These are phyloP conservation scores for Labroides dimidiatus DNA, from an alignment of 2,797 vertebrate species.

Conservation along the genomic window DNA sequence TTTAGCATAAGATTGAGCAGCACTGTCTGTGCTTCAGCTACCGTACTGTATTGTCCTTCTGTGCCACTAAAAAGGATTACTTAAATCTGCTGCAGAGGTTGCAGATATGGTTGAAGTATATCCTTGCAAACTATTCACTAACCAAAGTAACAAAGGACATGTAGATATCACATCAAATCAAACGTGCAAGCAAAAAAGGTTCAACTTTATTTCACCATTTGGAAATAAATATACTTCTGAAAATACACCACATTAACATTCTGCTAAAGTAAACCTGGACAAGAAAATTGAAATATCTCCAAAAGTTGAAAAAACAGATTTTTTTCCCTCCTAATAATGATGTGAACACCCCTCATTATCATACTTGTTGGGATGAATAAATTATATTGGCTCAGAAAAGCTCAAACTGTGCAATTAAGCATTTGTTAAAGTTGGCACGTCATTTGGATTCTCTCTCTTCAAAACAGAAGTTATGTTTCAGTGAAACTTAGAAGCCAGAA, in stretches of 20 bases:
- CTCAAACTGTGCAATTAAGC: background rate
- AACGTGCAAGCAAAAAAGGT: constrained; percentile 14
- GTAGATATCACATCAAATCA: constrained; percentile 52
- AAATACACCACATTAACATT: background rate
- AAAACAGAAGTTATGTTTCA: background rate
- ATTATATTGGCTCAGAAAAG: constrained; percentile 7
- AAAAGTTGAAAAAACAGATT: background rate
- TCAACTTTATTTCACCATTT: background rate
- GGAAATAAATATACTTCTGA: background rate
- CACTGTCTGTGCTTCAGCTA: background rate
- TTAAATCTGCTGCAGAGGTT: background rate
- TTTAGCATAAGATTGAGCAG: background rate
- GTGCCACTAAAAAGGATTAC: no score
- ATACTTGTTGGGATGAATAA: constrained; percentile 7
- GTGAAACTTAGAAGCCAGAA: background rate
- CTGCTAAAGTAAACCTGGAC: background rate
- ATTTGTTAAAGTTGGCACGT: background rate
- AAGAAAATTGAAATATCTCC: background rate
- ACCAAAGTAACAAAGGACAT: constrained; percentile 49
- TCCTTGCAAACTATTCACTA: constrained; percentile 28
- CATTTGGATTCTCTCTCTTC: background rate
- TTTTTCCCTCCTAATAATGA: constrained; percentile 1
- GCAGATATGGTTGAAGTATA: constrained; percentile 17
- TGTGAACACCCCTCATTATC: constrained; percentile 2
- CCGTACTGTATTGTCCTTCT: background rate